Evolutionary conservation across 2,113 vertebrate species (phyloP).

Genomic region (Atractosteus spatula): DNA sequence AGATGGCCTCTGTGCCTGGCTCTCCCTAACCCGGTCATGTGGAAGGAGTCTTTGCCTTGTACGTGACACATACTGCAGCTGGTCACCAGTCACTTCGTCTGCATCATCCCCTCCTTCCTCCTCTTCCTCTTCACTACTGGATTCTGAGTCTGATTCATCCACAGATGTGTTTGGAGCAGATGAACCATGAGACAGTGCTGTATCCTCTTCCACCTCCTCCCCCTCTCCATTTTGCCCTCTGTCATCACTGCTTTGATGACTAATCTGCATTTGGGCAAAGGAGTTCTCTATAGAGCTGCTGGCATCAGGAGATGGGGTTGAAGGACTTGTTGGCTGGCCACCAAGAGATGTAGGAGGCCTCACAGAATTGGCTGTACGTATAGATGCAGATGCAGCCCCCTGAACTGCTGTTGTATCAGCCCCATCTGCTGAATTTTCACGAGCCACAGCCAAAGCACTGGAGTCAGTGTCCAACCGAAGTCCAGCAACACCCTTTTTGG

Average conservation of each 20-base stretch:
- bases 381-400: conserved; percentile 43
- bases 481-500: conserved; percentile 95
- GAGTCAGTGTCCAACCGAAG: conserved; percentile 86
- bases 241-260: conserved; percentile 66
- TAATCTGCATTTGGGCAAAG: conserved; percentile 81
- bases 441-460: conserved; percentile 57
- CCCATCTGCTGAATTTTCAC: conserved; percentile 83
- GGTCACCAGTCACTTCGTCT: conserved; percentile 38
- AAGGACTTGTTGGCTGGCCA: conserved; percentile 66
- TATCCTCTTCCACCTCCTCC: conserved; percentile 69
- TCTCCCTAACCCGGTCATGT: conserved; percentile 49
- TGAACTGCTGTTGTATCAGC: conserved; percentile 66
- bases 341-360: conserved; percentile 76
- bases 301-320: conserved; percentile 61
- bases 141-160: conserved; percentile 76
- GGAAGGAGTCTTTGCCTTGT: conserved; percentile 70
- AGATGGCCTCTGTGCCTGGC: conserved; percentile 64
- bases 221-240: conserved; percentile 81
- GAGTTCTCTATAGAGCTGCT: conserved; percentile 76
- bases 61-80: conserved; percentile 44
- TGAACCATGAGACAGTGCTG: conserved; percentile 68
- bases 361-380: conserved; percentile 59
- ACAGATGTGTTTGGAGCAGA: conserved; percentile 72
- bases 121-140: conserved; percentile 73
- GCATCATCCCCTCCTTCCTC: conserved; percentile 58